Evolutionary conservation across 1,140 invertebrate species (phyloP), one percentile per base, ranked within the genome.

Genomic region (Bombus terrestris): DNA sequence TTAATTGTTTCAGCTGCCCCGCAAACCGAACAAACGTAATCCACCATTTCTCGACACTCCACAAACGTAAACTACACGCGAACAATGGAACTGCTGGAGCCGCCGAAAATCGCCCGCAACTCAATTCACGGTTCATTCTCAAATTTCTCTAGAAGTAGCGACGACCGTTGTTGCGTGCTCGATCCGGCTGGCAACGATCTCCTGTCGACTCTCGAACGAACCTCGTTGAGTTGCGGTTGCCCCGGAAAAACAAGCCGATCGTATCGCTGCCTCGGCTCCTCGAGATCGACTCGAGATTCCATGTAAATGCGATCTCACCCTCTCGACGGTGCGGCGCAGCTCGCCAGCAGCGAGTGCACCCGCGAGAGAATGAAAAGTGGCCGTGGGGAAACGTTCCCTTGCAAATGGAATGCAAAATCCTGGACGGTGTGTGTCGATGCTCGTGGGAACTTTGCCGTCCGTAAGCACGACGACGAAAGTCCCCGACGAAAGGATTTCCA

Each of bases 401-500:
- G 86, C 89, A 90, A 90, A 90, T 90, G 89, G 88, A 90, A 90
- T 90, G 88, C 88, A 90, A 90, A 90, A 90, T 89, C 88, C 79
- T 85, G 78, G 88, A 87, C 89, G 74, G 82, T 81, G 73, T 71
- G 75, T 28, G 73, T 64, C 74, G 87, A 53, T 43, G 86, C 86
- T 83, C 78, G 87, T 76, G 87, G 81, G 78, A 90, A 88, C 87
- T 72, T 87, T 28, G 81, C 59, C 74, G 78, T 35, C 41, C 72
- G 72, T 83, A 76, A 83, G 77, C 85, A 77, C 75, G 81, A 39
- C 85, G 88, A 89, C 81, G 84, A 89, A 91, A 89, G 89, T 90
- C 78, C 68, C 88, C 90, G 91, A 77, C 86, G 89, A 90, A 90
- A 90, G 87, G 90, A 92, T 92, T 91, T 92, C 88, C 91, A 91